A percentile compares a stretch with the other conserved stretches of the same genome.
Conservation (phyloP, 1,140 invertebrate species). For the Palaemon carinicauda region DNA sequence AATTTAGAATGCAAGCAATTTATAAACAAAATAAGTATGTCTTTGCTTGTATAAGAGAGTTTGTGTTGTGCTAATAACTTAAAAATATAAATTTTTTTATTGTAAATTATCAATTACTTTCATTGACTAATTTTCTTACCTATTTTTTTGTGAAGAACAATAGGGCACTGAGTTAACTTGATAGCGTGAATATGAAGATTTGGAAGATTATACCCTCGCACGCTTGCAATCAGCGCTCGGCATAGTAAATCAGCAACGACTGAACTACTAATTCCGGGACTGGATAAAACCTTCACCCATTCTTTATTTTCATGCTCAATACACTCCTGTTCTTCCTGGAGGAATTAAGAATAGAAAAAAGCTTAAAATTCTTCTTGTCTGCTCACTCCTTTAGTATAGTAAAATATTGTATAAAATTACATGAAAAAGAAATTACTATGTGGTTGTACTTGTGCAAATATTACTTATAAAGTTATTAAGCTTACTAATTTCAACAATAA, state of each 20-base stretch:
- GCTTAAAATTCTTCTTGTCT: too few relatives aligned
- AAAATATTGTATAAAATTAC: too few relatives aligned
- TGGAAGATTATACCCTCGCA: slow-evolving; percentile 26
- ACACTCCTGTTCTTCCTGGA: slow-evolving; percentile 41
- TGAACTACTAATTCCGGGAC: slow-evolving; percentile 15
- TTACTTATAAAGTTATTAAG: not conserved
- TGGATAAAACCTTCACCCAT: slow-evolving; percentile 34
- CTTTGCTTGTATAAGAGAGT: too few relatives aligned
- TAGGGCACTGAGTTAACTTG: slow-evolving; percentile 32
- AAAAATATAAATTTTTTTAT: too few relatives aligned
- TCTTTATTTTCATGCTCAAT: slow-evolving; percentile 30
- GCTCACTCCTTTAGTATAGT: too few relatives aligned
- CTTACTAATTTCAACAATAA: not conserved
- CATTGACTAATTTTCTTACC: not conserved
- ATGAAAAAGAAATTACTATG: too few relatives aligned
- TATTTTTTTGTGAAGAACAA: slow-evolving; percentile 26
- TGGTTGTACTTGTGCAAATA: not conserved
- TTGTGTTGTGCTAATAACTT: too few relatives aligned
- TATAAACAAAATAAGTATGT: too few relatives aligned
- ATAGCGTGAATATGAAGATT: slow-evolving; percentile 44
- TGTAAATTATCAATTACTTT: not conserved
- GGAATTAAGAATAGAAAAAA: too few relatives aligned
- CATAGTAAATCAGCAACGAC: slow-evolving; percentile 33
- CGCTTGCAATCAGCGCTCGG: slow-evolving; percentile 21
- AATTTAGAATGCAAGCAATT: too few relatives aligned